A percentile compares a stretch with the other conserved stretches of the same genome.
Conservation (phyloP, 1,140 invertebrate genomes). For the Nasonia vitripennis region DNA sequence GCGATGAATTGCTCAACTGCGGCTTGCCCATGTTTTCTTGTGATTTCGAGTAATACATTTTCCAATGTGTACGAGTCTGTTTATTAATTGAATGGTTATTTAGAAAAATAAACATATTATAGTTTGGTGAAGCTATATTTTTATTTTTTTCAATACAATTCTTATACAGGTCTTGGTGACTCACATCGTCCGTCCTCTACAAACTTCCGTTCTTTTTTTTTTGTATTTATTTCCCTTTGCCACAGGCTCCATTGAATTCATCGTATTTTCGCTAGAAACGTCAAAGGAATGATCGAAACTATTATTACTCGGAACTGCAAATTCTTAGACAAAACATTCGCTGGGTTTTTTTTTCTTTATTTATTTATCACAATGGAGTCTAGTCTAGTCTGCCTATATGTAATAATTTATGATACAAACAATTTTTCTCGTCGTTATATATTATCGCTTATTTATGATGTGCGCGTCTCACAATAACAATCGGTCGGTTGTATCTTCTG, state of each 20-base stretch:
- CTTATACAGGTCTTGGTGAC: neutral
- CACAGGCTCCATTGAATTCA: neutral
- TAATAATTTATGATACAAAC: slow-evolving; percentile 55
- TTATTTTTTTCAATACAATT: slow-evolving; percentile 17
- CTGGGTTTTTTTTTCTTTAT: slow-evolving; percentile 25
- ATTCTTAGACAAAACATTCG: slow-evolving; percentile 61
- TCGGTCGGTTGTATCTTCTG: neutral
- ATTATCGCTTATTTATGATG: neutral
- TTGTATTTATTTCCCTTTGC: neutral
- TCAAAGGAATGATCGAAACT: slow-evolving; percentile 20
- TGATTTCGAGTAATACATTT: too few species aligned
- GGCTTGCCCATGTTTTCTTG: too few species aligned
- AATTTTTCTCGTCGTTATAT: slow-evolving; percentile 46
- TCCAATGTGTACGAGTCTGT: too few species aligned
- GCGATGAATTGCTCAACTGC: too few species aligned
- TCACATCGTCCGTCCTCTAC: neutral
- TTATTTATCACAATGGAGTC: slow-evolving; percentile 58
- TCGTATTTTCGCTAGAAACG: neutral
- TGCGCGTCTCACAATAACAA: slow-evolving; percentile 4
- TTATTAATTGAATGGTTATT: too few species aligned
- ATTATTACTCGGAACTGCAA: slow-evolving; percentile 55
- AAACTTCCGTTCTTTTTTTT: neutral
- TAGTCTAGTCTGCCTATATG: slow-evolving; percentile 53
- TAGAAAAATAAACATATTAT: neutral
- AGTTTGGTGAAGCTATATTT: slow-evolving; percentile 2